Conservation (phyloP, 2,888 invertebrate species). For the Caenorhabditis panamensis region DNA sequence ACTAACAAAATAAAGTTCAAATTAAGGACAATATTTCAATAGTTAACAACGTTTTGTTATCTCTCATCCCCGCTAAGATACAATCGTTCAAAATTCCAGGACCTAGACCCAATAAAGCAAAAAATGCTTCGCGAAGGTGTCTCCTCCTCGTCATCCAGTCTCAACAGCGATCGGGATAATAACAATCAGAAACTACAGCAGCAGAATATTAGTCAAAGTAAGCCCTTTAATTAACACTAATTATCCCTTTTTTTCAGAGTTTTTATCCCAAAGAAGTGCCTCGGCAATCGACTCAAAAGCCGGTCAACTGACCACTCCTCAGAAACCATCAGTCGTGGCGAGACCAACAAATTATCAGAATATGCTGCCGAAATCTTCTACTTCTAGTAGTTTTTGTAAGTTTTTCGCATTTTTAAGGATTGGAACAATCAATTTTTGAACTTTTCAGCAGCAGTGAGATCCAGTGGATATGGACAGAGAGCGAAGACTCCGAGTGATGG, state of each 20-base stretch:
- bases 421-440: background rate
- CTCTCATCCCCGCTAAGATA: too few species aligned
- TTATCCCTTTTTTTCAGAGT: slow-evolving; percentile 16
- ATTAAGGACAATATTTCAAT: too few species aligned
- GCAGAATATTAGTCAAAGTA: slow-evolving; percentile 55
- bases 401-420: background rate
- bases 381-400: slow-evolving; percentile 49
- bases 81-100: slow-evolving; percentile 12
- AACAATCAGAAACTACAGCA: slow-evolving; percentile 32
- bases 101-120: slow-evolving; percentile 54
- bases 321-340: slow-evolving; percentile 7
- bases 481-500: slow-evolving; percentile 43
- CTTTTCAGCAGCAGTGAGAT: slow-evolving; percentile 40
- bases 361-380: slow-evolving; percentile 37
- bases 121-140: slow-evolving; percentile 56
- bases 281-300: slow-evolving; percentile 47
- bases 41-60: too few species aligned
- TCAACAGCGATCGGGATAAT: slow-evolving; percentile 57
- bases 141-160: slow-evolving; percentile 51
- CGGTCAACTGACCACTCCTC: background rate
- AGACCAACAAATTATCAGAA: slow-evolving; percentile 5
- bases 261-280: slow-evolving; percentile 50
- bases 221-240: slow-evolving; percentile 3
- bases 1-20: too few species aligned
- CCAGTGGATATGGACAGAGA: slow-evolving; percentile 45